Evolutionary conservation across 2,797 vertebrate genomes (phyloP).

Genomic region (Catharus ustulatus): DNA sequence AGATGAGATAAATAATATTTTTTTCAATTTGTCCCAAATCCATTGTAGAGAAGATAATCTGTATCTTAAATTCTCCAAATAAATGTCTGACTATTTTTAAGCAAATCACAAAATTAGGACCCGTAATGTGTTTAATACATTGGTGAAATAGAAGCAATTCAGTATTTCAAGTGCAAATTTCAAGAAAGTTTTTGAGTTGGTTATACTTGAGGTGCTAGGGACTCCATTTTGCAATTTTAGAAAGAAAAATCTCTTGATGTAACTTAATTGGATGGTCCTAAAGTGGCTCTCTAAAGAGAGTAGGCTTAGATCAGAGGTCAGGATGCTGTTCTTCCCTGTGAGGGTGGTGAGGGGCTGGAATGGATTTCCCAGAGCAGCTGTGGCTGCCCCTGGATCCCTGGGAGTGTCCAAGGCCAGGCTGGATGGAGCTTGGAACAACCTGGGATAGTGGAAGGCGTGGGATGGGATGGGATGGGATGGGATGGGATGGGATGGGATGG

Average conservation of each 20-base stretch:
- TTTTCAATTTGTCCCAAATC: neutral
- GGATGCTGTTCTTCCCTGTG: neutral
- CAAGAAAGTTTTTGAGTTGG: neutral
- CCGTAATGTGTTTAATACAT: neutral
- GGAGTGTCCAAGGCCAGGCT: rapidly evolving
- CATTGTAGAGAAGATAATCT: neutral
- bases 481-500: neutral
- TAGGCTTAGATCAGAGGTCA: neutral
- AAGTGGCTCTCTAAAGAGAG: neutral
- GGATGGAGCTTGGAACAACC: rapidly evolving
- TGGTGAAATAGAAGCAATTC: neutral
- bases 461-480: neutral
- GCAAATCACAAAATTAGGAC: neutral
- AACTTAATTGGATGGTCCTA: neutral
- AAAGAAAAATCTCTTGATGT: neutral
- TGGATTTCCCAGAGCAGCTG: neutral
- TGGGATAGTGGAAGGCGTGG: neutral
- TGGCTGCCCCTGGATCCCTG: neutral
- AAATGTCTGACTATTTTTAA: neutral
- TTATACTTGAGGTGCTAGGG: neutral
- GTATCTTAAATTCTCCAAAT: neutral
- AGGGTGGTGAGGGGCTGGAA: neutral
- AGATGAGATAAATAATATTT: neutral
- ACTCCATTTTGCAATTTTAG: neutral
- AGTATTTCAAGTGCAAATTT: neutral